These are phyloP conservation scores for Archivesica marissinica DNA, from an alignment of 1,140 invertebrate genomes.

Conservation along the genomic window DNA sequence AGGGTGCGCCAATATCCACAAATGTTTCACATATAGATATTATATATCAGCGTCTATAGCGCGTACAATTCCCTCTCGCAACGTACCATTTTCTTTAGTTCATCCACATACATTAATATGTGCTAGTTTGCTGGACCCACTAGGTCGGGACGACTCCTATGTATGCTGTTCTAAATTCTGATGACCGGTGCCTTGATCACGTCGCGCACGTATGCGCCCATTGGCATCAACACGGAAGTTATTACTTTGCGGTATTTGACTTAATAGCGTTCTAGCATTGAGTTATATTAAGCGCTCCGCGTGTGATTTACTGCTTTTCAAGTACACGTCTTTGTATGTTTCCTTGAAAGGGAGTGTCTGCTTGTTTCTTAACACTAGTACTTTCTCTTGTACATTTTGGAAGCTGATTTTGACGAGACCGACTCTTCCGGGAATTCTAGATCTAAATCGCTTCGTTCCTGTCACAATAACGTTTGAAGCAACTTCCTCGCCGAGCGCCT, in stretches of 20 bases:
- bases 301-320: constrained; percentile 45
- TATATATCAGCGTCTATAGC: constrained; percentile 32
- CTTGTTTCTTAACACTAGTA: constrained; percentile 37
- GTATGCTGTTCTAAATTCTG: neutral
- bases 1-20: too few relatives aligned
- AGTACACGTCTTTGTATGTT: constrained; percentile 1
- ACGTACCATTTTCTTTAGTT: constrained; percentile 44
- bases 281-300: constrained; percentile 38
- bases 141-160: constrained; percentile 32
- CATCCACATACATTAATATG: constrained; percentile 44
- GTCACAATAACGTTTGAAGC: neutral
- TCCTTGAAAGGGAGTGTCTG: neutral
- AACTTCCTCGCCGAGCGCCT: neutral
- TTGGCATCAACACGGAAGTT: constrained; percentile 40
- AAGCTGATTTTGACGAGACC: constrained; percentile 41
- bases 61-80: constrained; percentile 7
- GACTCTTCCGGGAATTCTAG: neutral
- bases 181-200: neutral
- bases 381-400: constrained; percentile 3
- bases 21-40: constrained; percentile 46
- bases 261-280: constrained; percentile 38
- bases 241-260: constrained; percentile 48
- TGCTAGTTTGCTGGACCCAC: constrained; percentile 17
- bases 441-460: neutral
- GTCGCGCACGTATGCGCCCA: constrained; percentile 29